These are phyloP conservation scores for Semotilus atromaculatus DNA, from an alignment of 2,797 vertebrate genomes.

Conservation along the genomic window DNA sequence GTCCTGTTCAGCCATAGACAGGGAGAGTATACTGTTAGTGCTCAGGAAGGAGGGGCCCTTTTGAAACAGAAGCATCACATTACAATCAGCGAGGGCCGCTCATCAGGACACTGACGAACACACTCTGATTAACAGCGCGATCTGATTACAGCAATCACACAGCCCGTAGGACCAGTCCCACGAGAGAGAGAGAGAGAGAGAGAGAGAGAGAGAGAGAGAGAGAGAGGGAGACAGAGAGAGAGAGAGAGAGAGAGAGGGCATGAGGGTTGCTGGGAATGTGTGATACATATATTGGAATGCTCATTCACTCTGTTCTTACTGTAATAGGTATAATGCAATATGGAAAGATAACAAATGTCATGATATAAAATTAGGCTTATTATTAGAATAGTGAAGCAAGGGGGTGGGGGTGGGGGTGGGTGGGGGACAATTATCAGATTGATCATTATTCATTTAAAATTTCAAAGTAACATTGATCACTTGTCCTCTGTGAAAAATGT, in stretches of 20 bases:
- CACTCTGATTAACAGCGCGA: slow-evolving; percentile 83
- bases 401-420: too few relatives aligned
- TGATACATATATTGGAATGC: slow-evolving; percentile 37
- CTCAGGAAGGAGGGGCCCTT: slow-evolving; percentile 42
- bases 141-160: slow-evolving; percentile 86
- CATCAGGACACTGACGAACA: slow-evolving; percentile 82
- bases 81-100: slow-evolving; percentile 80
- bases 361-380: background rate
- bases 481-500: background rate
- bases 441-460: background rate
- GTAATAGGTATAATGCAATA: slow-evolving; percentile 2
- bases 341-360: background rate
- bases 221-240: slow-evolving; percentile 15
- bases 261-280: slow-evolving; percentile 22
- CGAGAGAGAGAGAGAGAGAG: slow-evolving; percentile 10
- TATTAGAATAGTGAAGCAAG: slow-evolving; percentile 6
- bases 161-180: slow-evolving; percentile 56
- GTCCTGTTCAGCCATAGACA: slow-evolving; percentile 64
- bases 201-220: slow-evolving; percentile 1
- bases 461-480: background rate
- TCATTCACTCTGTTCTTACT: slow-evolving; percentile 3
- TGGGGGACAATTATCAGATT: too few relatives aligned
- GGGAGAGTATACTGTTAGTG: slow-evolving; percentile 35
- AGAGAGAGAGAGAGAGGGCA: background rate
- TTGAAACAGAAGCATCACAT: slow-evolving; percentile 75